Percentiles rank a stretch among this genome's conserved stretches.
phyloP scores from a whole-genome alignment of 2,888 invertebrate species.

The Ophion slaviceki region DNA sequence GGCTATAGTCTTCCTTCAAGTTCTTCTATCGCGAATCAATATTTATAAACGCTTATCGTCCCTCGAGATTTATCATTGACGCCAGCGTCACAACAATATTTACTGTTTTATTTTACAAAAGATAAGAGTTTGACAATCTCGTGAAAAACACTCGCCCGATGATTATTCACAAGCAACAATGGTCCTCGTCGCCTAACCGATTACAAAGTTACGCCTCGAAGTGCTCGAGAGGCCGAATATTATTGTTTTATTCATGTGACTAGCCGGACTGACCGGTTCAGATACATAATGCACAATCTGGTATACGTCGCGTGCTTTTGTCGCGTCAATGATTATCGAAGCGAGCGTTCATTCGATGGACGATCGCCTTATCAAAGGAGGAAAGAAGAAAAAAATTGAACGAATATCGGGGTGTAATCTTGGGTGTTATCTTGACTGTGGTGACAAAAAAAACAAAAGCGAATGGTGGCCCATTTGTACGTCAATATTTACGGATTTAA shows the following conservation, averaged over 20 bases:
- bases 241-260: constrained; percentile 5
- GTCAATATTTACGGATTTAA: not conserved
- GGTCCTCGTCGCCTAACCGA: too few relatives aligned
- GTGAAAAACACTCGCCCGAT: not conserved
- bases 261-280: not conserved
- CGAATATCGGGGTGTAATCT: constrained; percentile 33
- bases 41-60: not conserved
- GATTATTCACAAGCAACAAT: not conserved
- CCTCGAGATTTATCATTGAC: not conserved
- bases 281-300: not conserved
- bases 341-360: constrained; percentile 1
- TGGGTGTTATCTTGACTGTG: constrained; percentile 21
- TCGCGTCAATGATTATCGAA: constrained; percentile 23
- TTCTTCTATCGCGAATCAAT: not conserved
- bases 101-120: too few relatives aligned
- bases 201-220: not conserved
- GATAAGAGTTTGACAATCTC: too few relatives aligned
- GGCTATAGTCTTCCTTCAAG: not conserved
- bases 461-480: constrained; percentile 7
- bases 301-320: constrained; percentile 11
- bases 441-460: not conserved
- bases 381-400: not conserved
- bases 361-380: not conserved
- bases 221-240: not conserved
- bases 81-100: too few relatives aligned